Evolutionary conservation across 2,113 vertebrate genomes (phyloP), one percentile per base, ranked within the genome.

Genomic region (Podarcis muralis): DNA sequence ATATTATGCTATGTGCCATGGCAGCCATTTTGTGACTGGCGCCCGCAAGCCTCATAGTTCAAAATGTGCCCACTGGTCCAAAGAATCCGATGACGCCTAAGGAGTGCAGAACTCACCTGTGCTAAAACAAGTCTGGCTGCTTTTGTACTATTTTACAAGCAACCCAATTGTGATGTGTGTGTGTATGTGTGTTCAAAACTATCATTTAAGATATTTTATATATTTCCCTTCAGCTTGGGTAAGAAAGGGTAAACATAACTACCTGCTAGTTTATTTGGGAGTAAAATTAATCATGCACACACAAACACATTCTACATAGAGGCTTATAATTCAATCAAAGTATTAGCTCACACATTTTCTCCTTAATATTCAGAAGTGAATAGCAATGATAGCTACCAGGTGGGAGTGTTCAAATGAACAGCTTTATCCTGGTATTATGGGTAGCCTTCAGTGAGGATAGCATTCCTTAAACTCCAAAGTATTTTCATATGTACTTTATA

Each of bases 401-500:
- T 23, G 12, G 13, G 25, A 32, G 23, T 69, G 32, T 88, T 78
- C 32, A 83, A 84, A 88, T 77, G 9, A 76, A 74, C 27, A 76
- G 12, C 15, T 66, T 23, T 66, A 32, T 75, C 18, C 35, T 48
- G 48, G 23, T 35, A 25, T 43, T 32, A 40, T 74, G 53, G 35
- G 57, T n/a, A 59, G 23, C 27, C 22, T 68, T 35, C 16, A 76
- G 7, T 53, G 35, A 25, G 25, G n/a, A 48, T 30, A 84, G 57
- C 25, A 27, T 77, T 83, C 40, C 27, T 68, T 66, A 76, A 76
- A 23, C 25, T 25, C 32, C 72, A 76, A 57, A 27, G 27, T 66
- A 66, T 75, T 30, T 76, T 88, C 57, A 68, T 77, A 18, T 75
- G 59, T 8, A 68, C 81, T 82, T 87, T 40, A 81, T 62, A 81